phyloP scores from a whole-genome alignment of 2,888 invertebrate genomes.

The Girardia tigrina region DNA sequence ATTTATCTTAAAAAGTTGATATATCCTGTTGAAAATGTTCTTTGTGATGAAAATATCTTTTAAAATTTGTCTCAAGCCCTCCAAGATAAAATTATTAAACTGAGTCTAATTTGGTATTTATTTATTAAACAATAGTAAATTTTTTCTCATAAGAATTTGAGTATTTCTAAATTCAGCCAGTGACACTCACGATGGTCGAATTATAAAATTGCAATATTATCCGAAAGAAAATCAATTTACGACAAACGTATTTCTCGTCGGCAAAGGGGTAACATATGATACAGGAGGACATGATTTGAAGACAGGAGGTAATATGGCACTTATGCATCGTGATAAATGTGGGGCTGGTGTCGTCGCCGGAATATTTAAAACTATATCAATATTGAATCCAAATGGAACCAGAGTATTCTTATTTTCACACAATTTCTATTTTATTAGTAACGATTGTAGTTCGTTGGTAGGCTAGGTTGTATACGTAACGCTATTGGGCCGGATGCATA shows the following conservation, averaged over 20 bases:
- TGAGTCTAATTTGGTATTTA: too few relatives aligned
- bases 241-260: not conserved
- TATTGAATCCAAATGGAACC: not conserved
- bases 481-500: not conserved
- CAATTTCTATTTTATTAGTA: not conserved
- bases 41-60: too few relatives aligned
- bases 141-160: not conserved
- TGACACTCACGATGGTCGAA: not conserved
- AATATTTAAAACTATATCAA: not conserved
- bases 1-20: too few relatives aligned
- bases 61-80: too few relatives aligned
- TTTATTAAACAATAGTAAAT: not conserved
- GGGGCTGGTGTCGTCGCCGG: slow-evolving; percentile 6
- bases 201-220: not conserved
- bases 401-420: not conserved
- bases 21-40: too few relatives aligned
- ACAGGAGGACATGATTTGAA: not conserved
- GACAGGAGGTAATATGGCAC: slow-evolving; percentile 8
- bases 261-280: slow-evolving; percentile 26
- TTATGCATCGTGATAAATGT: slow-evolving; percentile 27
- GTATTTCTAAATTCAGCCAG: not conserved
- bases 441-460: not conserved
- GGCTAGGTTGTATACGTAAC: slow-evolving; percentile 6
- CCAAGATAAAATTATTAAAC: too few relatives aligned
- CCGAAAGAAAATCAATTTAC: not conserved